Evolutionary conservation across 2,113 vertebrate species (phyloP).

Genomic region (Cygnus buccinator): DNA sequence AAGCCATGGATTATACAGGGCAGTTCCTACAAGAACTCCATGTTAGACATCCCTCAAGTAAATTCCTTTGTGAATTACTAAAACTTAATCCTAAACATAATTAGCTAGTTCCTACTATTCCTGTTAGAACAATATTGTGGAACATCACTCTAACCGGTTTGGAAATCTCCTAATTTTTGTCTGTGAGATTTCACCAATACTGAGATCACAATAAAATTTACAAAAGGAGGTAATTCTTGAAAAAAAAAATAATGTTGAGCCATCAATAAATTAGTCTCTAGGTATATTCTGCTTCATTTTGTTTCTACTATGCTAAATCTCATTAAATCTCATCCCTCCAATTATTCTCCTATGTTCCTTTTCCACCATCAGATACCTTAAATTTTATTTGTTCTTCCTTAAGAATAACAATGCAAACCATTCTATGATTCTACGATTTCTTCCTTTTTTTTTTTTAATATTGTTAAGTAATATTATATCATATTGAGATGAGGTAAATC

Average conservation of each 20-base stretch:
- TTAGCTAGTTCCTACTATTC: neutral
- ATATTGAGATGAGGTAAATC: neutral
- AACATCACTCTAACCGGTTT: neutral
- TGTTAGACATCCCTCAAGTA: neutral
- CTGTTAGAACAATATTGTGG: neutral
- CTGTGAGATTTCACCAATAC: neutral
- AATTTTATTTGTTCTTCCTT: neutral
- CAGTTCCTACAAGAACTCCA: neutral
- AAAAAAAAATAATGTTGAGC: neutral
- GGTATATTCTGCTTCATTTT: neutral
- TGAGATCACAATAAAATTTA: neutral
- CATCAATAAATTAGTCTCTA: neutral
- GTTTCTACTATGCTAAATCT: neutral
- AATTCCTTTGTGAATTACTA: neutral
- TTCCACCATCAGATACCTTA: neutral
- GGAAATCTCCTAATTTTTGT: neutral
- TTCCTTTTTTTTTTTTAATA: neutral
- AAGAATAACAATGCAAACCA: neutral
- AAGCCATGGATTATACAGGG: neutral
- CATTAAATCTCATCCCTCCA: no score
- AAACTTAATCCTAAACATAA: neutral
- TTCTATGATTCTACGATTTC: neutral
- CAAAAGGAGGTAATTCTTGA: neutral
- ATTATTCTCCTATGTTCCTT: neutral
- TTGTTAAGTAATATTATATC: neutral